A percentile compares a stretch with the other conserved stretches of the same genome.
Evolutionary conservation across 2,888 invertebrate genomes (phyloP).

Genomic region (Epicampocera succincta): DNA sequence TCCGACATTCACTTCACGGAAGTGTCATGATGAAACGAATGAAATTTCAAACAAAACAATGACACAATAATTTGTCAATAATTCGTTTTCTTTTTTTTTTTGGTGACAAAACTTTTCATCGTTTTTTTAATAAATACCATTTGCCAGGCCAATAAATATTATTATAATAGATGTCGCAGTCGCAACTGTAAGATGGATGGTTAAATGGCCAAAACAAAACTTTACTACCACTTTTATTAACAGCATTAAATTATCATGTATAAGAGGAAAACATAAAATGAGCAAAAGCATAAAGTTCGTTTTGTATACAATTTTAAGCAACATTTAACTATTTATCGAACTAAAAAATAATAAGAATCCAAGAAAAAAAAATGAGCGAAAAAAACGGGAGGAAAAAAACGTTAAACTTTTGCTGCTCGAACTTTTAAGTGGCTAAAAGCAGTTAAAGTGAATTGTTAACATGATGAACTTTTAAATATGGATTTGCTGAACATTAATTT

Average conservation of each 20-base stretch:
- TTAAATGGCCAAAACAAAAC: not conserved
- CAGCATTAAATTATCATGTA: conserved; percentile 21
- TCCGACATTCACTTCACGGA: no score
- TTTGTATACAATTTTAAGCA: conserved; percentile 9
- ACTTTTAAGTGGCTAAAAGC: conserved; percentile 24
- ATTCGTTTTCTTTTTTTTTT: no score
- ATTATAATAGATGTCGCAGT: no score
- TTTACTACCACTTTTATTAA: conserved; percentile 27
- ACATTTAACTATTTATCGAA: conserved; percentile 8
- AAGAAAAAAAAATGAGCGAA: not conserved
- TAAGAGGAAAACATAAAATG: not conserved
- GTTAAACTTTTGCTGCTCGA: conserved; percentile 2
- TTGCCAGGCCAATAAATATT: no score
- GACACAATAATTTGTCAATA: no score
- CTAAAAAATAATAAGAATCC: not conserved
- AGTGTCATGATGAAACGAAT: no score
- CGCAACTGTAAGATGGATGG: no score
- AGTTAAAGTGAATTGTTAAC: conserved; percentile 68
- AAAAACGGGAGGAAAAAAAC: not conserved
- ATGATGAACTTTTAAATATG: conserved; percentile 76
- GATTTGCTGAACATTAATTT: conserved; percentile 70
- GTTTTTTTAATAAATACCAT: no score
- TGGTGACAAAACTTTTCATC: no score
- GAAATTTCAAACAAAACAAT: no score
- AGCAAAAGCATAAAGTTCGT: not conserved